Conservation (phyloP, 2,888 invertebrate species). For the Congeria kusceri region DNA sequence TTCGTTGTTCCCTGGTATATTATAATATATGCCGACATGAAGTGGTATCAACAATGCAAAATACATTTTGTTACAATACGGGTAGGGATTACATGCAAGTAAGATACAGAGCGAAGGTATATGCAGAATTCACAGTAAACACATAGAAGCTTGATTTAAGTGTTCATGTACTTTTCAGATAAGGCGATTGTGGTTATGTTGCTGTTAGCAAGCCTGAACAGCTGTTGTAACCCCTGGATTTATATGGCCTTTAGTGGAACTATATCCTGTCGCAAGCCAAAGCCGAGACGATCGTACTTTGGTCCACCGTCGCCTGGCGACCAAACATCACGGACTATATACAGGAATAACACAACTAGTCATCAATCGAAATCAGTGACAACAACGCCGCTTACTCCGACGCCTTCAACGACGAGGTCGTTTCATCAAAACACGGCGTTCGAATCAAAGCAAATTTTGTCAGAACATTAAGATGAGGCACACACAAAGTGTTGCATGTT, state of each 20-base stretch:
- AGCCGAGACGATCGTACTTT: conserved; percentile 3
- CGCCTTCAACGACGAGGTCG: conserved; percentile 21
- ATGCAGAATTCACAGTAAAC: too few species aligned
- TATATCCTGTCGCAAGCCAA: conserved; percentile 17
- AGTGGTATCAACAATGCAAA: too few species aligned
- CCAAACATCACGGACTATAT: not conserved
- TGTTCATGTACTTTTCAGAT: conserved; percentile 61
- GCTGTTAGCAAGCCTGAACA: conserved; percentile 87
- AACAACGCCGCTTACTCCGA: conserved; percentile 35
- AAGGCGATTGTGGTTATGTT: conserved; percentile 70
- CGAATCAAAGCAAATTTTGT: too few species aligned
- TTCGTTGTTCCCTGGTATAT: too few species aligned
- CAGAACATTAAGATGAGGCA: too few species aligned
- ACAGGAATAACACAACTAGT: conserved; percentile 2
- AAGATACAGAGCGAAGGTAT: too few species aligned
- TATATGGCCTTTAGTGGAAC: conserved; percentile 84
- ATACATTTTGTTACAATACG: too few species aligned
- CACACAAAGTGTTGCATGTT: too few species aligned
- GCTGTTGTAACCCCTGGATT: conserved; percentile 89
- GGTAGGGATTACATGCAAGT: too few species aligned
- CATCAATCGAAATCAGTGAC: conserved; percentile 6
- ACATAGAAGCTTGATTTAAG: too few species aligned
- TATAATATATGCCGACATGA: too few species aligned
- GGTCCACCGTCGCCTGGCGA: not conserved
- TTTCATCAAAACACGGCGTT: too few species aligned